A percentile compares a stretch with the other conserved stretches of the same genome.
phyloP scores from a whole-genome alignment of 2,888 invertebrate species.

The Tenthredo notha region DNA sequence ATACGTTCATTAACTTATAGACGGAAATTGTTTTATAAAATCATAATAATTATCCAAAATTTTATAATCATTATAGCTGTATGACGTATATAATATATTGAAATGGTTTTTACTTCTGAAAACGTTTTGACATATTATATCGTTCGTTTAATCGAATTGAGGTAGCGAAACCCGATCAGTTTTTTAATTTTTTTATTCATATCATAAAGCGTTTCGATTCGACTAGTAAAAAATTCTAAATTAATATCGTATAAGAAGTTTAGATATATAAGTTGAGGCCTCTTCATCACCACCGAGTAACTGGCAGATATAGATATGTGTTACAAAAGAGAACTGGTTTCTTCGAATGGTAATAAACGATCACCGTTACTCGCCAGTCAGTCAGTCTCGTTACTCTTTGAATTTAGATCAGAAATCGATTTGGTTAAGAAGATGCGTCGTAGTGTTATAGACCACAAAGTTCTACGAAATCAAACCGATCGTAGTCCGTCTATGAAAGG shows the following conservation, averaged over 20 bases:
- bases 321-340: conserved; percentile 43
- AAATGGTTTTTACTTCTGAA: not conserved
- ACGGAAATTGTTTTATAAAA: not conserved
- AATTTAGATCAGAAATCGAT: conserved; percentile 43
- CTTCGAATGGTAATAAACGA: conserved; percentile 45
- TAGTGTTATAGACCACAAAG: not conserved
- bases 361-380: conserved; percentile 36
- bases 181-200: not conserved
- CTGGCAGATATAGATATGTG: conserved; percentile 12
- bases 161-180: not conserved
- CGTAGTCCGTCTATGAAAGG: not conserved
- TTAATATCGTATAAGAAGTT: not conserved
- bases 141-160: not conserved
- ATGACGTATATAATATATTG: not conserved
- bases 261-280: not conserved
- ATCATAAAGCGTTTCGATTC: not conserved
- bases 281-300: not conserved
- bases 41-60: not conserved
- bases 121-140: not conserved
- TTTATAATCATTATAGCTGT: not conserved
- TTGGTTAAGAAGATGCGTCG: conserved; percentile 29
- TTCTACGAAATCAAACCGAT: conserved; percentile 17
- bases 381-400: conserved; percentile 32
- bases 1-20: not conserved
- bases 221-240: not conserved